A percentile compares a stretch with the other conserved stretches of the same genome.
Conservation (phyloP, 2,113 vertebrate species). For the Lepus europaeus region DNA sequence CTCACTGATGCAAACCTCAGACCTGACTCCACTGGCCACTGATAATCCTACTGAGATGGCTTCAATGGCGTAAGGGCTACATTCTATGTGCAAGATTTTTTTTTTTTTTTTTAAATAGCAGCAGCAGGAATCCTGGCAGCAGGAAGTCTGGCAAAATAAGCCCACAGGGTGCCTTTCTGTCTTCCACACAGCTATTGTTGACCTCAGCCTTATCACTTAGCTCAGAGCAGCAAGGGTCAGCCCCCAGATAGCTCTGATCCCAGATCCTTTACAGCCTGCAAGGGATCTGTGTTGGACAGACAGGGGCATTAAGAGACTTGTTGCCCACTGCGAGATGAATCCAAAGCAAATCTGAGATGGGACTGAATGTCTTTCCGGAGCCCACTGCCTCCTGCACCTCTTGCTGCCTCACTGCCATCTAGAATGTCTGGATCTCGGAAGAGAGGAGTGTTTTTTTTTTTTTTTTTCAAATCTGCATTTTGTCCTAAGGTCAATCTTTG, state of each 20-base stretch:
- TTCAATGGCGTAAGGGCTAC: not conserved
- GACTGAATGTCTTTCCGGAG: not conserved
- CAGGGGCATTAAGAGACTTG: not conserved
- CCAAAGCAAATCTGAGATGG: not conserved
- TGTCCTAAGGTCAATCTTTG: not conserved
- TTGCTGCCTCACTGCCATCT: not conserved
- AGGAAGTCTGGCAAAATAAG: slow-evolving; percentile 53
- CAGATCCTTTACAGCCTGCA: not conserved
- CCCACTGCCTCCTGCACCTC: not conserved
- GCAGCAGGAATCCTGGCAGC: slow-evolving; percentile 44
- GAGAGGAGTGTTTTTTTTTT: not conserved
- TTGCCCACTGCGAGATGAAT: not conserved
- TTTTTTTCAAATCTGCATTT: not conserved
- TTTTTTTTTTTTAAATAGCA: not conserved
- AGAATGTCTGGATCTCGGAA: not conserved
- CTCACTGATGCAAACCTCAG: slow-evolving; percentile 24
- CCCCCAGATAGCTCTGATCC: not conserved
- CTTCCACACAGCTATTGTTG: not conserved
- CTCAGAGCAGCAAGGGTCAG: not conserved
- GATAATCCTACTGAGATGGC: slow-evolving; percentile 7
- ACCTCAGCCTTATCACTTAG: not conserved
- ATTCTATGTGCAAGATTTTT: not conserved
- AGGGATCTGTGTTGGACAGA: not conserved
- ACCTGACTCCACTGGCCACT: not conserved
- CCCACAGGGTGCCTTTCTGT: not conserved